Percentiles rank a stretch among this genome's conserved stretches.
Evolutionary conservation across 2,113 vertebrate genomes (phyloP).

Genomic region (Phyllostomus hastatus): DNA sequence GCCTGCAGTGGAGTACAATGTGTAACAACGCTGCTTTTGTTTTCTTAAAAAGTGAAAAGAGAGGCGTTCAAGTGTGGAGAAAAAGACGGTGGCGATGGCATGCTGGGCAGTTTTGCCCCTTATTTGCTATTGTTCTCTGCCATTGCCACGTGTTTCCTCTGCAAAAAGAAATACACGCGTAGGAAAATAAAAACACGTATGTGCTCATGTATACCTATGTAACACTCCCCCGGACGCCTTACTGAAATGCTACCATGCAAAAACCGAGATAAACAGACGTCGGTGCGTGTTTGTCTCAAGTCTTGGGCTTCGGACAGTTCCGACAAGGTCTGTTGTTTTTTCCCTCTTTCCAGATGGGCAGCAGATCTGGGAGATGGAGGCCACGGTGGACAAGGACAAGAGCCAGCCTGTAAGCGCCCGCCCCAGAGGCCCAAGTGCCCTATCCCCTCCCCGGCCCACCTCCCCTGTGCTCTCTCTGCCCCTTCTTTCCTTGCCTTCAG

Average conservation of each 20-base stretch:
- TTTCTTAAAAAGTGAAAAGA: neutral
- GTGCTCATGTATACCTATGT: rapidly evolving
- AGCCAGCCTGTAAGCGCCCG: slow-evolving; percentile 93
- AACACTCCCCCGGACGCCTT: rapidly evolving
- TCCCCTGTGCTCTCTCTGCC: rapidly evolving
- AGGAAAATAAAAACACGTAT: neutral
- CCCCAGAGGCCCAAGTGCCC: rapidly evolving
- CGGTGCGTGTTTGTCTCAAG: neutral
- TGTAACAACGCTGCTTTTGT: neutral
- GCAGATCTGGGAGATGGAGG: slow-evolving; percentile 98
- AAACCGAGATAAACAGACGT: neutral
- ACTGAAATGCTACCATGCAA: rapidly evolving
- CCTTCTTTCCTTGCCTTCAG: neutral
- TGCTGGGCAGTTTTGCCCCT: neutral
- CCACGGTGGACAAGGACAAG: slow-evolving; percentile 98
- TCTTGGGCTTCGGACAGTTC: neutral
- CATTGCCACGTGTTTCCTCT: neutral
- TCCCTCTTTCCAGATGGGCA: slow-evolving; percentile 89
- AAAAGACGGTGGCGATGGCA: neutral
- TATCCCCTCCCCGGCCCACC: rapidly evolving
- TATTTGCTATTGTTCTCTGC: neutral
- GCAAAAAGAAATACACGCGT: neutral
- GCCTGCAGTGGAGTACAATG: neutral
- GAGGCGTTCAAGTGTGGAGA: neutral
- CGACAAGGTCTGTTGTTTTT: slow-evolving; percentile 31